Evolutionary conservation across 1,140 invertebrate genomes (phyloP), one percentile per base, ranked within the genome.

Genomic region (Muscidifurax raptorellus): DNA sequence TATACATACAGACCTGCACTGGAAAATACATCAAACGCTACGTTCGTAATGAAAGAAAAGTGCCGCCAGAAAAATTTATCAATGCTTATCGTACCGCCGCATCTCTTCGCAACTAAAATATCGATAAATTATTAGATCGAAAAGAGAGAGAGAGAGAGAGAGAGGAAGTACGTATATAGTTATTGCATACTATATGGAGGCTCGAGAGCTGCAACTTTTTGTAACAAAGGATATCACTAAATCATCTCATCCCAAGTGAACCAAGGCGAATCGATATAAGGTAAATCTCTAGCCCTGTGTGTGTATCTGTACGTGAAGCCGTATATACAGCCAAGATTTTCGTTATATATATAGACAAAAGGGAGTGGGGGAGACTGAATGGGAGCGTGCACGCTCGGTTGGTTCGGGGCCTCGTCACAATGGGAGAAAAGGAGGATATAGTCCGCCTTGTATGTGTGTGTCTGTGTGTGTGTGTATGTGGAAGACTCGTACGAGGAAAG

Each of bases 151-250:
- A 10, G 47, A 25, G 78, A 64, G 78, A 36, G 59, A 80, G 78
- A 80, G 47, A 76, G 78, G 59, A 47, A n/a, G 4, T 15, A 4
- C n/a, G n/a, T n/a, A n/a, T n/a, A n/a, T n/a, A n/a, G n/a, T n/a
- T n/a, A n/a, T n/a, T n/a, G n/a, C n/a, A n/a, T n/a, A n/a, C n/a
- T n/a, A n/a, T n/a, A n/a, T n/a, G n/a, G n/a, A n/a, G n/a, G n/a
- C n/a, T 7, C 66, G 25, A 30, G 25, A 69, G 28, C 28, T 69
- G 15, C 71, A 74, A 47, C 22, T 44, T 75, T 75, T 75, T 75
- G 72, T 75, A 75, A 75, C 36, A 75, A 75, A 75, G 47, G 74
- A 84, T 66, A 72, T 64, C 47, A 77, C 47, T 77, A 77, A 64
- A 77, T 77, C 44, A 77, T 47, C 30, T 32, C 71, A 18, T 36